Evolutionary conservation across 2,113 vertebrate genomes (phyloP), one percentile per base, ranked within the genome.

Genomic region (Nannobrachium achirus): DNA sequence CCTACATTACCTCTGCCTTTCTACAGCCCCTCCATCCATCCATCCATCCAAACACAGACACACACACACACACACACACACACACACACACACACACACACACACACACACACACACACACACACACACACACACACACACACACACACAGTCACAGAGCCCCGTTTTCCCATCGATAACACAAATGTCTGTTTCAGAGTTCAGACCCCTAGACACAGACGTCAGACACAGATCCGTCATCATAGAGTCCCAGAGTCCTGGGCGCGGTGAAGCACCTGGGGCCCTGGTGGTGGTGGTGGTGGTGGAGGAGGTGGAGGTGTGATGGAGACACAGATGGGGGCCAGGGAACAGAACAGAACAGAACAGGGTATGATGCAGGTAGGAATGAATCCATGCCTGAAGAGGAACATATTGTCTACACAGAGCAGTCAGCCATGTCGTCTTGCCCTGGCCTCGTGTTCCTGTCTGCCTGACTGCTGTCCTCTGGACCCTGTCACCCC

Each of bases 341-440:
- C 25, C 25, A 33, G 25, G 6, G 25, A 33, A 2, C 25, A 33
- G 25, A 33, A 2, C 25, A 33, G 25, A 33, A 33, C 25, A 33
- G 25, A 33, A 33, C 25, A 33, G 25, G 25, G 25, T 33, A 33
- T 33, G 25, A 33, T 65, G 60, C 68, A 69, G 51, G n/a, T 40
- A 72, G 55, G 63, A 78, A 55, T 63, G 55, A 71, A 73, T 45
- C 48, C 56, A 53, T 39, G 10, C 42, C 75, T 44, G 39, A 52
- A 41, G 42, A 67, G 63, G 63, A 83, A 76, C 73, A 73, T 67
- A 61, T 49, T 83, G 75, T 82, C 75, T 63, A 66, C 58, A 74
- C 57, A 63, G 71, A 78, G 57, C 33, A 41, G 61, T 14, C 50
- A 66, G 56, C 62, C 66, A 41, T 76, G 61, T 63, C 49, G 41